Evolutionary conservation across 2,113 vertebrate species (phyloP), one percentile per base, ranked within the genome.

Genomic region (Euleptes europaea): DNA sequence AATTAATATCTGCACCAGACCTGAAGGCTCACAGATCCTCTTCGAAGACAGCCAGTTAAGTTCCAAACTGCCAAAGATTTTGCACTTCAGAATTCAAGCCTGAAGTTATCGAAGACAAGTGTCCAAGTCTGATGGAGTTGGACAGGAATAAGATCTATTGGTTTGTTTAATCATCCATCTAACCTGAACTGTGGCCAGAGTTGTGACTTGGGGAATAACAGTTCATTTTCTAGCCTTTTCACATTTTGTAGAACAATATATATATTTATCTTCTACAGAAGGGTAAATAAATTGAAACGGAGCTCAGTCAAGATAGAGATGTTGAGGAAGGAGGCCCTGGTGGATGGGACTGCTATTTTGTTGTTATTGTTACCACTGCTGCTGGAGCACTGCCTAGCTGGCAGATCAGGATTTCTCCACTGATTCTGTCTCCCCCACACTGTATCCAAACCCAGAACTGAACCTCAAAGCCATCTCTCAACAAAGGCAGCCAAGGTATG

Each of bases 111-210:
- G 65, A 84, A 78, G 49, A 57, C 14, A 67, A 35, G 54, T 72
- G 75, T 63, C 49, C 66, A 47, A 21, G 67, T 78, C 40, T 47
- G 66, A 72, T 60, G 67, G 40, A 79, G 60, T 78, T 72, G 51
- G 76, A 79, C 38, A 72, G 84, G 65, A 85, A 72, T 85, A 79
- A 85, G 84, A 79, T 85, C 71, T 79, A 79, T 78, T 63, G 66
- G 51, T 85, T 85, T 78, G 67, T 72, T 85, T 85, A 85, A 85
- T 47, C 84, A 85, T 78, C 51, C 23, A 11, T 79, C 76, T 79
- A 66, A 79, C 31, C 83, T 71, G 76, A 79, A 78, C 75, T 40
- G 19, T 75, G 65, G 63, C 82, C 47, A 70, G 35, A 70, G 51
- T 10, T 19, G 74, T 69, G 51, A 78, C 66, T 79, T 21, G n/a